phyloP scores from a whole-genome alignment of 2,888 invertebrate genomes.

The Phalera bucephala region DNA sequence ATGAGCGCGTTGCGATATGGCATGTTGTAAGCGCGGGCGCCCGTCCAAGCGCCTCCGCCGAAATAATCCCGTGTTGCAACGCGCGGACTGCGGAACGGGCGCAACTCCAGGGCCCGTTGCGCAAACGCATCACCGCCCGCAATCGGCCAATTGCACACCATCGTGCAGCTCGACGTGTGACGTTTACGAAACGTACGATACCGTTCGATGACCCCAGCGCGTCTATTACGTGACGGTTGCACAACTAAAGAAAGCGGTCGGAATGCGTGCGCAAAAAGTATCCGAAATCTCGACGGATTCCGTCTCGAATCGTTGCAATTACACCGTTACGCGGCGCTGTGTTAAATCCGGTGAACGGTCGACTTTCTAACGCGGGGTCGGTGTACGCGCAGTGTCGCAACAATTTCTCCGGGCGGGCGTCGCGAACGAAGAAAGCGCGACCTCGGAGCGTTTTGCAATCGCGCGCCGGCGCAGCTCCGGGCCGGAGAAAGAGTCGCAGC shows the following conservation, averaged over 20 bases:
- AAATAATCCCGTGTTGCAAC: conserved; percentile 82
- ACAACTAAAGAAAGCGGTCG: conserved; percentile 80
- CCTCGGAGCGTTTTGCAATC: conserved; percentile 81
- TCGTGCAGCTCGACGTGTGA: conserved; percentile 37
- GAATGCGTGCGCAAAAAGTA: conserved; percentile 77
- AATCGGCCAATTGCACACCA: conserved; percentile 67
- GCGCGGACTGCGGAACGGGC: conserved; percentile 75
- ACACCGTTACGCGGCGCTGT: conserved; percentile 75
- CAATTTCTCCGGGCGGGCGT: conserved; percentile 78
- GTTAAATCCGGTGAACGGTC: conserved; percentile 81
- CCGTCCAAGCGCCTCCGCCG: conserved; percentile 77
- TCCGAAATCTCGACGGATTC: conserved; percentile 70
- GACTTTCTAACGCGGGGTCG: conserved; percentile 83
- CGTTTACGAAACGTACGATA: conserved; percentile 60
- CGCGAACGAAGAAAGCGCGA: conserved; percentile 83
- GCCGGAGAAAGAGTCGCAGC: conserved; percentile 42
- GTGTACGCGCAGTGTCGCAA: conserved; percentile 79
- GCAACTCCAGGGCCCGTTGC: conserved; percentile 74
- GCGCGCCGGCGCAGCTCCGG: conserved; percentile 42
- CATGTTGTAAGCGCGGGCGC: conserved; percentile 80
- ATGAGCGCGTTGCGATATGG: conserved; percentile 80
- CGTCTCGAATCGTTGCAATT: conserved; percentile 77
- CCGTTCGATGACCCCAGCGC: conserved; percentile 68
- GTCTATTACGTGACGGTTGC: conserved; percentile 71
- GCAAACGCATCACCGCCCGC: conserved; percentile 61